These are phyloP conservation scores for Myzus persicae DNA, from an alignment of 1,140 invertebrate genomes.

Conservation along the genomic window DNA sequence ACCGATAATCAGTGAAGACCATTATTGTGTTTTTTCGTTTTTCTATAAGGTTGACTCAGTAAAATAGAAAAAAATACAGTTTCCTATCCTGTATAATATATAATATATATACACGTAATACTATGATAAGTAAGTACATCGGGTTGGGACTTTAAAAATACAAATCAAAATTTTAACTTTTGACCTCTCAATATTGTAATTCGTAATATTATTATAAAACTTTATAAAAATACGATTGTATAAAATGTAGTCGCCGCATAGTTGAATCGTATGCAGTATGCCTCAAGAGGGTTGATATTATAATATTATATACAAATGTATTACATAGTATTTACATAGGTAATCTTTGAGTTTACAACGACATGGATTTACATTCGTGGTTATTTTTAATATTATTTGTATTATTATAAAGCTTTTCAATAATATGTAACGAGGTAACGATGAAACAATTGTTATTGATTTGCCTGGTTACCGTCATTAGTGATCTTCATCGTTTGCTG, in stretches of 20 bases:
- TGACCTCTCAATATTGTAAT: background rate
- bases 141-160: background rate
- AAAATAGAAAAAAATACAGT: no score
- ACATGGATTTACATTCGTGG: background rate
- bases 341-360: background rate
- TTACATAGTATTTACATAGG: background rate
- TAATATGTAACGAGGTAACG: background rate
- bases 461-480: background rate
- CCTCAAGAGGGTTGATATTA: background rate
- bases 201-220: no score
- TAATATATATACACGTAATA: no score
- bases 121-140: background rate
- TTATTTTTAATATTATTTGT: background rate
- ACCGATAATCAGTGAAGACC: background rate
- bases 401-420: background rate
- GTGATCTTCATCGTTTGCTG: no score
- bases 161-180: background rate
- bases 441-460: background rate
- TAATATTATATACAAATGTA: background rate
- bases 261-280: background rate
- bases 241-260: background rate
- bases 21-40: background rate
- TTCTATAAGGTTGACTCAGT: background rate
- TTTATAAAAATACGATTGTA: background rate
- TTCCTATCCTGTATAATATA: no score